A percentile compares a stretch with the other conserved stretches of the same genome.
These are phyloP conservation scores for Glossophaga mutica DNA, from an alignment of 2,797 vertebrate genomes.

Conservation along the genomic window DNA sequence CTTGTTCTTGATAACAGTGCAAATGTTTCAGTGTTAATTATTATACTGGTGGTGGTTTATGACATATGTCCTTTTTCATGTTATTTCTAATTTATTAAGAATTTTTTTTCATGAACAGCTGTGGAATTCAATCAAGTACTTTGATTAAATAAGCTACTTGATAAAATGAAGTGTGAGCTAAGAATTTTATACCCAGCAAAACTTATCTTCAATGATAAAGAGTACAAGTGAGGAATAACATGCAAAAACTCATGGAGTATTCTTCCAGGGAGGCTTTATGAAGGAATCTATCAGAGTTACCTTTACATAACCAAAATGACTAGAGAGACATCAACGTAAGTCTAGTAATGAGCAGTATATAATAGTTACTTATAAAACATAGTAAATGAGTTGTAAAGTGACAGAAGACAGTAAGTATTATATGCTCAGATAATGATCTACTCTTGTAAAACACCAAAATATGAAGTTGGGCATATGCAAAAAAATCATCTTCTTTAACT, in stretches of 20 bases:
- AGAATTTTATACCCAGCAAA: conserved; percentile 6
- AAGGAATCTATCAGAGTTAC: background rate
- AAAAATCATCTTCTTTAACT: background rate
- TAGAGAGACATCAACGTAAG: background rate
- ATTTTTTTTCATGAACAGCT: background rate
- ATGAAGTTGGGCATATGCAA: background rate
- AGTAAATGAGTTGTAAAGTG: background rate
- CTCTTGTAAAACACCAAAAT: background rate
- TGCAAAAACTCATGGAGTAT: background rate
- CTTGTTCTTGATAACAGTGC: background rate
- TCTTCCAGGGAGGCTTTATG: background rate
- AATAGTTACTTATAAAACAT: background rate
- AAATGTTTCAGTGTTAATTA: background rate
- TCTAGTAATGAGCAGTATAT: background rate
- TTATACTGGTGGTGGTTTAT: background rate
- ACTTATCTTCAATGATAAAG: background rate
- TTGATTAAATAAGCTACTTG: background rate
- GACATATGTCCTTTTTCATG: background rate
- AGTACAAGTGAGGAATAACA: background rate
- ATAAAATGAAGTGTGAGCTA: background rate
- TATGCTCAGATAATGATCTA: background rate
- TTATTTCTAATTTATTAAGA: background rate
- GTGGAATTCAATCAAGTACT: background rate
- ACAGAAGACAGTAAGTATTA: background rate
- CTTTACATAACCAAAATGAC: background rate